A percentile compares a stretch with the other conserved stretches of the same genome.
Conservation (phyloP, 2,113 vertebrate genomes). For the Grammomys dolichurus region DNA sequence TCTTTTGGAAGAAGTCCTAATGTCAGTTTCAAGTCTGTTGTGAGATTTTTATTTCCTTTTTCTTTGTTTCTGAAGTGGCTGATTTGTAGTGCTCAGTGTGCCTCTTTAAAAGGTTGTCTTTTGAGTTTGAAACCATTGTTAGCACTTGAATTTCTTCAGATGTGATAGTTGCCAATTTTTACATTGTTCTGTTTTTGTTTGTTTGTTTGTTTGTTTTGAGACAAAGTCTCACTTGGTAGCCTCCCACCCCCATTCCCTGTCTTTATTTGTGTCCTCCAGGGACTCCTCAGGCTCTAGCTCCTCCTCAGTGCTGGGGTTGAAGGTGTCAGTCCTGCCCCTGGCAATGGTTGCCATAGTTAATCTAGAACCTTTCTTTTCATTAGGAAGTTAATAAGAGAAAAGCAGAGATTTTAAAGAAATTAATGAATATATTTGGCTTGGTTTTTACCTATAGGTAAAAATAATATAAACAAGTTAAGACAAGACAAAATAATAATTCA, state of each 20-base stretch:
- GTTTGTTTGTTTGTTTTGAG: neutral
- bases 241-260: too few species aligned
- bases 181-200: neutral
- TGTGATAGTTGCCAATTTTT: neutral
- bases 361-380: slow-evolving; percentile 4
- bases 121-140: slow-evolving; percentile 13
- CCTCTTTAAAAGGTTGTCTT: neutral
- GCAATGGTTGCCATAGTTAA: neutral
- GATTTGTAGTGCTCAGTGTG: neutral
- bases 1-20: slow-evolving; percentile 34
- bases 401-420: slow-evolving; percentile 37
- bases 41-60: neutral
- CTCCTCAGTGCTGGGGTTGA: neutral
- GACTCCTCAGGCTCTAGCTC: neutral
- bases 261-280: neutral
- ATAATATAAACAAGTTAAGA: slow-evolving; percentile 49
- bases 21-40: neutral
- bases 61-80: slow-evolving; percentile 27
- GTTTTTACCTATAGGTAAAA: slow-evolving; percentile 43
- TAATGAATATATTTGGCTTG: neutral
- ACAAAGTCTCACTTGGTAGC: neutral
- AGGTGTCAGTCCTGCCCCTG: neutral
- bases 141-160: slow-evolving; percentile 3
- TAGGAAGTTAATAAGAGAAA: neutral
- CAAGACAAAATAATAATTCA: slow-evolving; percentile 37